Evolutionary conservation across 2,797 vertebrate species (phyloP), one percentile per base, ranked within the genome.

Genomic region (Lycodopsis pacificus): DNA sequence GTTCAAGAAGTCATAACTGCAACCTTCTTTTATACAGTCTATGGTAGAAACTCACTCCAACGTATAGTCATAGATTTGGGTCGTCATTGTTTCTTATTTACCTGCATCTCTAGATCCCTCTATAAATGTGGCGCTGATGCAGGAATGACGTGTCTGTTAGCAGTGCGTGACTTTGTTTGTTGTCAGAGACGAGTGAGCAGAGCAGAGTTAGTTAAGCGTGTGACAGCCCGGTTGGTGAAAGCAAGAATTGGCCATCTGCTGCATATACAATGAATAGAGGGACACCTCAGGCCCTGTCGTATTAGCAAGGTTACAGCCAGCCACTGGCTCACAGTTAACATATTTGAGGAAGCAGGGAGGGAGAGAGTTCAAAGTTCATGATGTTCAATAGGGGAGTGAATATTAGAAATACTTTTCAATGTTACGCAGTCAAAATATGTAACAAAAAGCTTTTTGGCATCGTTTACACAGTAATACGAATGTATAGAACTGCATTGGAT

Each of bases 201-300:
- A 68, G 15, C 25, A 51, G n/a, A 49, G 34, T 40, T 49, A 10
- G n/a, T 49, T 49, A n/a, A n/a, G 19, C 7, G 19, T 9, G 46
- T 48, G 46, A 48, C 46, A 17, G 17, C 19, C 7, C 7, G 17
- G 19, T n/a, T 49, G 19, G 19, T 8, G 19, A 49, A 49, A 49
- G 46, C 46, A 49, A 49, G 19, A 49, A 49, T 49, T 17, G 19
- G 46, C 7, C 46, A 49, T n/a, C 46, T 49, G 46, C 46, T 49
- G 46, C 46, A 20, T 49, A 49, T 49, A 49, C n/a, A n/a, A 10
- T 49, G 19, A 49, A 49, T 49, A 49, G 19, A 49, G 46, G 8
- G 46, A n/a, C 19, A 44, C 15, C 42, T 44, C 42, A 79, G 77
- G 79, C 86, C 73, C 82, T 88, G 89, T 90, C 82, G 86, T 87